Evolutionary conservation across 2,797 vertebrate genomes (phyloP).

Genomic region (Carduelis carduelis): DNA sequence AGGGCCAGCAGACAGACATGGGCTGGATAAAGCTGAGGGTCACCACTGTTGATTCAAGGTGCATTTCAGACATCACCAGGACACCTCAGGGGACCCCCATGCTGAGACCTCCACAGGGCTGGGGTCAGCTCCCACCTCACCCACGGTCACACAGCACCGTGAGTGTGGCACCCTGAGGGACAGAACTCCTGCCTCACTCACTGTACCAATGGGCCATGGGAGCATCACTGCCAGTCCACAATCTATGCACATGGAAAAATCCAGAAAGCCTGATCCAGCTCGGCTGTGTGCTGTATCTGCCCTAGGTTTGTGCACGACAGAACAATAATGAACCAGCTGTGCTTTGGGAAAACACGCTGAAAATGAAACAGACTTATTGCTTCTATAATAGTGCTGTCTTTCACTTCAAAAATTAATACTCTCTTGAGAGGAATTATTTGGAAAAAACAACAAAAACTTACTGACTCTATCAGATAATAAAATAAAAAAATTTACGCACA

Average conservation of each 20-base stretch:
- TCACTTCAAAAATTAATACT: not conserved
- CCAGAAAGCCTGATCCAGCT: not conserved
- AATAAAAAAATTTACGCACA: not conserved
- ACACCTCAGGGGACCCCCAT: too few species aligned
- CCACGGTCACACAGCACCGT: rapidly evolving
- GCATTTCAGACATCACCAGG: not conserved
- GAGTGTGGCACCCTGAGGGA: rapidly evolving
- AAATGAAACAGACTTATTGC: not conserved
- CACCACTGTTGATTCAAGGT: not conserved
- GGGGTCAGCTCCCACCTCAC: not conserved
- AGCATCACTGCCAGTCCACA: not conserved
- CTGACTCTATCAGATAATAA: not conserved
- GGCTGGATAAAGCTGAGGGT: not conserved
- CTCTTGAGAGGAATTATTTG: not conserved
- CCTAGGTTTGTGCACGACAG: not conserved
- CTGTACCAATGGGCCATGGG: rapidly evolving
- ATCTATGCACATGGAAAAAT: not conserved
- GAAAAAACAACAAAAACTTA: not conserved
- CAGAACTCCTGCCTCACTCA: not conserved
- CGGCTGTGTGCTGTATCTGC: not conserved
- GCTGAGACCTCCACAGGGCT: not conserved
- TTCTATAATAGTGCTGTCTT: not conserved
- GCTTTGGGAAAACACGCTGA: not conserved
- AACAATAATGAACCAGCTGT: not conserved
- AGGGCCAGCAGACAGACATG: not conserved